phyloP scores from a whole-genome alignment of 2,113 vertebrate species.

The Chaetorhynchus papuensis region DNA sequence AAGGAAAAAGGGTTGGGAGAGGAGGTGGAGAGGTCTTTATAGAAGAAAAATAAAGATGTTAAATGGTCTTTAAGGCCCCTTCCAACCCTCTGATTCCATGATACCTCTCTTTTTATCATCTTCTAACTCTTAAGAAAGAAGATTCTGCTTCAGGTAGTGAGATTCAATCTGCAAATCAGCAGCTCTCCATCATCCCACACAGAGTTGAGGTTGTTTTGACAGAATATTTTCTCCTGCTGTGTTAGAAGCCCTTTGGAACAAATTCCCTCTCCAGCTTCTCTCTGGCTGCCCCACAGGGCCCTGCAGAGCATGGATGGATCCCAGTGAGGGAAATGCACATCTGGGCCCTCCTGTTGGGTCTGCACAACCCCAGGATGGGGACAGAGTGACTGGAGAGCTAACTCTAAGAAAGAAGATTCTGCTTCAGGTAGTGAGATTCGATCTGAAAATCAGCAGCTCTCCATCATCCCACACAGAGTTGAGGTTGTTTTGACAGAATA shows the following conservation, averaged over 20 bases:
- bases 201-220: not conserved
- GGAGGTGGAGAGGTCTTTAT: not conserved
- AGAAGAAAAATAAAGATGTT: not conserved
- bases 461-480: not conserved
- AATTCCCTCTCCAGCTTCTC: not conserved
- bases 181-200: not conserved
- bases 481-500: not conserved
- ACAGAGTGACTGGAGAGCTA: not conserved
- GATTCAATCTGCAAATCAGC: not conserved
- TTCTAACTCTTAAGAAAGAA: not conserved
- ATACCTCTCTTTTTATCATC: not conserved
- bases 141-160: not conserved
- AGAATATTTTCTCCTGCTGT: not conserved
- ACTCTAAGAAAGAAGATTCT: not conserved
- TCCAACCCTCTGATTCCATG: not conserved
- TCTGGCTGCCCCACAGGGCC: not conserved
- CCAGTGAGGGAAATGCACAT: not conserved
- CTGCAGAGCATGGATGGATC: not conserved
- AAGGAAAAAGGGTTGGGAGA: not conserved
- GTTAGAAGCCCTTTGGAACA: not conserved
- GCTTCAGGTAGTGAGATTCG: not conserved
- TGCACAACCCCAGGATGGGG: not conserved
- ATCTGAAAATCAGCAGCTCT: not conserved
- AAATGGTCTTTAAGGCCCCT: not conserved
- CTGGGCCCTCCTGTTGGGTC: not conserved